Evolutionary conservation across 2,797 vertebrate genomes (phyloP).

Genomic region (Loriculus beryllinus): DNA sequence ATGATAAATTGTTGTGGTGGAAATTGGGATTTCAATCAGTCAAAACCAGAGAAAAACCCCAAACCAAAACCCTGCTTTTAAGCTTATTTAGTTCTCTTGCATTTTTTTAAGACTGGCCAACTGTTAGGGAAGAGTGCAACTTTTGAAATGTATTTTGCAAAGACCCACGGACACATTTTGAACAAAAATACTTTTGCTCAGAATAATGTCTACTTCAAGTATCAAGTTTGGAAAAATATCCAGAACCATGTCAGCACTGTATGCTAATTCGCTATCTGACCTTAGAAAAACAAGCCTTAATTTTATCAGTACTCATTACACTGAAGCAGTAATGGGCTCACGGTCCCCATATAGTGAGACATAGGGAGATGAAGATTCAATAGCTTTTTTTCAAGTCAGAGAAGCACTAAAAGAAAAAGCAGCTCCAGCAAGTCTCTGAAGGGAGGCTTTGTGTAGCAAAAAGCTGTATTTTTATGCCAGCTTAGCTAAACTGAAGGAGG

Average conservation of each 20-base stretch:
- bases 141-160: not conserved
- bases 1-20: not conserved
- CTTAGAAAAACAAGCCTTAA: not conserved
- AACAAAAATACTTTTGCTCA: not conserved
- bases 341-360: rapidly evolving
- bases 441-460: conserved; percentile 38
- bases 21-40: not conserved
- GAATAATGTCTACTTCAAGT: not conserved
- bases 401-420: not conserved
- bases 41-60: not conserved
- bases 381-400: not conserved
- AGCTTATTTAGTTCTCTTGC: not conserved
- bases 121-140: not conserved
- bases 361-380: not conserved
- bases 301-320: not conserved
- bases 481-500: not conserved
- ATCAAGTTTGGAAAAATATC: not conserved
- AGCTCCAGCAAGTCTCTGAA: not conserved
- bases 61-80: not conserved
- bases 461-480: conserved; percentile 39
- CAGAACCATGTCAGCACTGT: not conserved
- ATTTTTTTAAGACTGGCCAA: not conserved
- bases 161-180: not conserved
- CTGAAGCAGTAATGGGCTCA: not conserved
- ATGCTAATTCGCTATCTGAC: not conserved